Evolutionary conservation across 2,888 invertebrate species (phyloP), one percentile per base, ranked within the genome.

Genomic region (Platycnemis pennipes): DNA sequence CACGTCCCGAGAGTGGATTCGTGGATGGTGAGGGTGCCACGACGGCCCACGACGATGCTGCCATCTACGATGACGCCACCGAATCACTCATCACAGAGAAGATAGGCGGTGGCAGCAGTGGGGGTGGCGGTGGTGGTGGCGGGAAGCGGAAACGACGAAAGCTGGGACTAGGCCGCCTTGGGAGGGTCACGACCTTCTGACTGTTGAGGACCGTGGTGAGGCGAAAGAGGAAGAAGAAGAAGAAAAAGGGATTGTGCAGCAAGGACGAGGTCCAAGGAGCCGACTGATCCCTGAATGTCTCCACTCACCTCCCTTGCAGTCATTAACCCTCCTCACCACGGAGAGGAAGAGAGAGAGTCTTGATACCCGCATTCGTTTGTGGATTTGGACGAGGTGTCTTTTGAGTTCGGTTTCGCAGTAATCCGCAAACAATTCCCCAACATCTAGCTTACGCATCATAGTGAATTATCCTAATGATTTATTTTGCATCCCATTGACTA

Each of bases 1-100:
- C 98, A 19, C 97, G 98, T 19, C 98, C 98, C 0, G 98, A 98
- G 96, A 98, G 98, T 96, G 98, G 98, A 22, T 98, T 98, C 96
- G 97, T 98, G 63, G 98, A 98, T 44, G 94, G 88, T 31, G 94
- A 77, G 37, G 88, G 45, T 42, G 94, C 88, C 45, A 94, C 87
- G 37, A 88, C 63, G 0, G 49, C 63, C 26, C 22, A 49, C 3
- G 87, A 86, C 37, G 94, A 88, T n/a, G 63, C 63, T 22, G 94
- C 87, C 53, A 56, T 88, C 22, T 69, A 69, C 37, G 88, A 88
- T 22, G 88, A 69, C 19, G 88, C 87, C 44, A 91, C 91, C 37
- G 88, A 87, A n/a, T 87, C 94, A 1, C 87, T 94, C 88, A 94
- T 94, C 87, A 87, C 86, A n/a, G 91, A 69, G 85, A 91, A 91